These are phyloP conservation scores for Drosophila sp. DNA, from an alignment of 1,140 invertebrate species.

Conservation along the genomic window DNA sequence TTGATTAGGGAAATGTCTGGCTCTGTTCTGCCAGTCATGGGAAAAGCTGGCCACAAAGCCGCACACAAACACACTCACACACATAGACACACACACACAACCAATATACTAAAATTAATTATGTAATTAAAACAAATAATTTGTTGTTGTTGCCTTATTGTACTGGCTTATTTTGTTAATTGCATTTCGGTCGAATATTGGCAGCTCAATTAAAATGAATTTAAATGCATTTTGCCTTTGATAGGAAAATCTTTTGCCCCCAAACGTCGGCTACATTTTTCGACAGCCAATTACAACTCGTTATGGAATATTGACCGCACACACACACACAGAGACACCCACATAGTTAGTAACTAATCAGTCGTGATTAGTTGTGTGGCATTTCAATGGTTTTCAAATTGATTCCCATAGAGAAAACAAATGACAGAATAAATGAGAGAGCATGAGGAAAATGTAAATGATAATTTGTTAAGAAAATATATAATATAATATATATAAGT, in stretches of 20 bases:
- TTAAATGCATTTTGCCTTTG: slow-evolving; percentile 63
- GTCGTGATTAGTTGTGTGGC: slow-evolving; percentile 48
- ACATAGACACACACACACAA: slow-evolving; percentile 38
- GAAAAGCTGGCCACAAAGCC: slow-evolving; percentile 16
- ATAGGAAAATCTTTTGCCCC: slow-evolving; percentile 10
- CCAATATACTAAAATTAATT: slow-evolving; percentile 66
- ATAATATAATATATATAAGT: too few species aligned
- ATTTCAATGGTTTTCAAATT: slow-evolving; percentile 24
- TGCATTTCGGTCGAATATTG: slow-evolving; percentile 82
- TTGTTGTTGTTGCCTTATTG: slow-evolving; percentile 22
- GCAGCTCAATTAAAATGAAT: slow-evolving; percentile 82
- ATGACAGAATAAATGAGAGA: background rate
- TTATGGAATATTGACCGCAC: slow-evolving; percentile 50
- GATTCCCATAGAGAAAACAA: background rate
- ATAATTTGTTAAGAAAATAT: background rate
- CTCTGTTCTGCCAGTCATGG: slow-evolving; percentile 15
- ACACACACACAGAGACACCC: background rate
- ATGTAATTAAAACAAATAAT: slow-evolving; percentile 72
- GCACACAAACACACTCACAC: slow-evolving; percentile 26
- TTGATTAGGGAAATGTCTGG: slow-evolving; percentile 79
- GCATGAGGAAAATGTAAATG: background rate
- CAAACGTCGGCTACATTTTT: slow-evolving; percentile 38
- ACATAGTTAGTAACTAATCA: slow-evolving; percentile 35
- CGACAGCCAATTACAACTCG: slow-evolving; percentile 72
- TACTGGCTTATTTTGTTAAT: slow-evolving; percentile 73